Conservation (phyloP, 1,140 invertebrate species). For the Ceratina japonica region DNA sequence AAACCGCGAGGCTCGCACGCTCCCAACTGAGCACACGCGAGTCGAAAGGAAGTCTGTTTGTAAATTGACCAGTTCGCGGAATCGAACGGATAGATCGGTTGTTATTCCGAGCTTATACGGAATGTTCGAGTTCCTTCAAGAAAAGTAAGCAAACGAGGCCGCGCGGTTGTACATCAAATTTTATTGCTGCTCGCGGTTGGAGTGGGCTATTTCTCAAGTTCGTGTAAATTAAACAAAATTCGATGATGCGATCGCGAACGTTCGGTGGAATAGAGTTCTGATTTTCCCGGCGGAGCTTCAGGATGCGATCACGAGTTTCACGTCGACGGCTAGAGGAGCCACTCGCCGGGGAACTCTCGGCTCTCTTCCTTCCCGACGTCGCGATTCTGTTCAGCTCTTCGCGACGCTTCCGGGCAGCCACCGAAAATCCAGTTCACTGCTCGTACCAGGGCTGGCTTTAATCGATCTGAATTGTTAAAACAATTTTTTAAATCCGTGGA, state of each 20-base stretch:
- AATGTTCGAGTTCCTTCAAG: neutral
- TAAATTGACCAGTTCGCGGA: neutral
- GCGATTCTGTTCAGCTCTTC: neutral
- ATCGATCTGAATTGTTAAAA: conserved; percentile 48
- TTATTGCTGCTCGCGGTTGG: neutral
- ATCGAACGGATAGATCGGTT: neutral
- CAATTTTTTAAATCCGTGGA: neutral
- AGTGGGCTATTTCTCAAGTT: neutral
- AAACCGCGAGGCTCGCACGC: neutral
- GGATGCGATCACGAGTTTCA: neutral
- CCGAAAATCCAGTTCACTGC: conserved; percentile 62
- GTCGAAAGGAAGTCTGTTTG: neutral
- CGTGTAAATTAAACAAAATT: neutral
- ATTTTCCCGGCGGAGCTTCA: conserved; percentile 38
- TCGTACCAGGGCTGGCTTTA: conserved; percentile 49
- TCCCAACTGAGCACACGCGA: neutral
- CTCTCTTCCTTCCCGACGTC: conserved; percentile 54
- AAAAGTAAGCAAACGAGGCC: neutral
- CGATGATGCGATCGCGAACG: too few relatives aligned
- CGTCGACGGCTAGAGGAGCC: conserved; percentile 32
- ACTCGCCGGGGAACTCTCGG: conserved; percentile 27
- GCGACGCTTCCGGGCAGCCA: conserved; percentile 51
- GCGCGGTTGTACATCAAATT: conserved; percentile 1
- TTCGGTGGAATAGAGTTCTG: conserved; percentile 25
- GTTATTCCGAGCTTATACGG: neutral